phyloP scores from a whole-genome alignment of 2,113 vertebrate species.

The Zootoca vivipara region DNA sequence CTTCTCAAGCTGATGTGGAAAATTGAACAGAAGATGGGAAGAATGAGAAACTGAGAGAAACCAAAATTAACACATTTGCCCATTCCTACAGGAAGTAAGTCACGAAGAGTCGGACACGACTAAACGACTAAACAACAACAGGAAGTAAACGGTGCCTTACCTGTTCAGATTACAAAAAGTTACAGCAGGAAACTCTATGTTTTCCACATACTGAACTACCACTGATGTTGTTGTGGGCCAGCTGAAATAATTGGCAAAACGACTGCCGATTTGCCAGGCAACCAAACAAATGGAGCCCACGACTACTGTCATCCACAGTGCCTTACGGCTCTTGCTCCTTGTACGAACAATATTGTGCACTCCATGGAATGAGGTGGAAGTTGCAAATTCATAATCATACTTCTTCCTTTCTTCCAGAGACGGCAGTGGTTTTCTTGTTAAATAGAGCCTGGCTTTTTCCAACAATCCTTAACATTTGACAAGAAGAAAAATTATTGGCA shows the following conservation, averaged over 20 bases:
- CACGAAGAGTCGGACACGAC: too few species aligned
- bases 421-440: conserved; percentile 64
- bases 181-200: conserved; percentile 78
- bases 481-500: not conserved
- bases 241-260: conserved; percentile 75
- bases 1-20: too few species aligned
- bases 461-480: conserved; percentile 62
- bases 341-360: conserved; percentile 70
- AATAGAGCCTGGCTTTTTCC: conserved; percentile 63
- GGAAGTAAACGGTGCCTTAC: conserved; percentile 56
- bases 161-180: conserved; percentile 83
- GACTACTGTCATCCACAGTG: conserved; percentile 70
- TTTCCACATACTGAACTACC: conserved; percentile 76
- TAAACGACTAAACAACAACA: too few species aligned
- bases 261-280: conserved; percentile 70
- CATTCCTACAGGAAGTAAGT: too few species aligned
- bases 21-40: too few species aligned
- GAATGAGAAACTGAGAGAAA: too few species aligned
- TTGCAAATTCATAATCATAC: conserved; percentile 71
- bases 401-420: conserved; percentile 63
- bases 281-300: conserved; percentile 55
- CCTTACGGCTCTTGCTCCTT: conserved; percentile 57
- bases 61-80: too few species aligned
- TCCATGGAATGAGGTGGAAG: conserved; percentile 76
- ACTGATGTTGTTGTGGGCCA: conserved; percentile 79